Evolutionary conservation across 2,888 invertebrate genomes (phyloP).

Genomic region (Euclidia mi): DNA sequence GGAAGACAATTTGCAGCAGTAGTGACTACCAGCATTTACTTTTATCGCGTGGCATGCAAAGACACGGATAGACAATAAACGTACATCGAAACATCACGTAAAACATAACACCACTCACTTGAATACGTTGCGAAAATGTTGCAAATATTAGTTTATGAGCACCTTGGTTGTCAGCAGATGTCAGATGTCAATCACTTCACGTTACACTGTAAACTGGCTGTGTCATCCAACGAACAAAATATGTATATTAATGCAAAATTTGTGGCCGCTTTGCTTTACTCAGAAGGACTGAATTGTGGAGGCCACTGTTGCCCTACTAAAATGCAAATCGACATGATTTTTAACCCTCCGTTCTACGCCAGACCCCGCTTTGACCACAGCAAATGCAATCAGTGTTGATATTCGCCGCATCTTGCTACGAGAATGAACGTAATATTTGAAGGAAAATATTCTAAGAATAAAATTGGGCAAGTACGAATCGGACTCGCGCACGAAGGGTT

Average conservation of each 20-base stretch:
- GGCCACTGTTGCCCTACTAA: neutral
- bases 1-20: no score
- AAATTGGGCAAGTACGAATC: no score
- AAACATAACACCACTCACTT: neutral
- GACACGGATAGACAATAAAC: no score
- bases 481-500: no score
- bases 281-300: neutral
- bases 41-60: no score
- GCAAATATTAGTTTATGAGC: neutral
- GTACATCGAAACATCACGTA: no score
- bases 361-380: neutral
- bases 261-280: constrained; percentile 3
- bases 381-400: constrained; percentile 9
- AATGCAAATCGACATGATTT: constrained; percentile 7
- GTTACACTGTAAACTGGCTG: neutral
- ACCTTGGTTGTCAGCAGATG: neutral
- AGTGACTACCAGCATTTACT: no score
- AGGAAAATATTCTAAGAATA: neutral
- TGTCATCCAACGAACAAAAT: constrained; percentile 10
- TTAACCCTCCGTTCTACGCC: constrained; percentile 1
- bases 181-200: constrained; percentile 1
- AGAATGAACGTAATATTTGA: constrained; percentile 3
- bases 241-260: constrained; percentile 21
- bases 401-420: neutral
- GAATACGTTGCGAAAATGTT: neutral